Base-by-base conservation (phyloP, 2,113 vertebrate species). In the Sterrhoptilus dennistouni region DNA sequence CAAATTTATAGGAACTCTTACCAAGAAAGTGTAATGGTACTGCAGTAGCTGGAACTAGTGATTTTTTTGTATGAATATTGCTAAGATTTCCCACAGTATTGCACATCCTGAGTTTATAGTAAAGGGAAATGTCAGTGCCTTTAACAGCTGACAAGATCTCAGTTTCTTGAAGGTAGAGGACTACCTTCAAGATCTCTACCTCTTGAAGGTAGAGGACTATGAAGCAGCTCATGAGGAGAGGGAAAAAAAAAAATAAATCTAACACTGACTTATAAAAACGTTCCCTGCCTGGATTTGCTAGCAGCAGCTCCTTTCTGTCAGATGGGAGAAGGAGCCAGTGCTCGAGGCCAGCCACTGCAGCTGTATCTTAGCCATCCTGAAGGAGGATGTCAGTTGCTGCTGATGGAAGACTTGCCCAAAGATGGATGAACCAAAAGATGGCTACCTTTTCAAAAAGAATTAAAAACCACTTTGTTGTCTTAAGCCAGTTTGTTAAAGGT, bases 291-390 rank as follows among this genome's bases (percentile, higher is more conserved):
- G 56, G 28, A 18, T 70, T 71, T 90, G 56, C 50, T 61, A 15
- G 61, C 69, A 59, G 71, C 71, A 94, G 29, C 35, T 63, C 27
- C 44, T 83, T 86, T 71, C 40, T 53, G 27, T 72, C 14, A 23
- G 35, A 28, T 29, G 1, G 2, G 57, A 11, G 29, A 66, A 40
- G 1, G 57, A 50, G 25, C 17, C 24, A 8, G 53, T 36, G 66
- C 52, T 54, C 1, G 5, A 49, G 70, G 19, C 29, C 0, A 1
- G 29, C 28, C 23, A 2, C 49, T 83, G 77, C 29, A 52, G 74
- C 56, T 84, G 6, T 22, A 28, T 38, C 49, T 35, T 24, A 29
- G 50, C 56, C 13, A 1, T 59, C 16, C 76, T 65, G 40, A n/a
- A 64, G 24, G 27, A 86, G 27, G 16, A 12, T 42, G 11, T 70